These are phyloP conservation scores for Drosophila buzzatii DNA, from an alignment of 2,888 invertebrate species.

Conservation along the genomic window DNA sequence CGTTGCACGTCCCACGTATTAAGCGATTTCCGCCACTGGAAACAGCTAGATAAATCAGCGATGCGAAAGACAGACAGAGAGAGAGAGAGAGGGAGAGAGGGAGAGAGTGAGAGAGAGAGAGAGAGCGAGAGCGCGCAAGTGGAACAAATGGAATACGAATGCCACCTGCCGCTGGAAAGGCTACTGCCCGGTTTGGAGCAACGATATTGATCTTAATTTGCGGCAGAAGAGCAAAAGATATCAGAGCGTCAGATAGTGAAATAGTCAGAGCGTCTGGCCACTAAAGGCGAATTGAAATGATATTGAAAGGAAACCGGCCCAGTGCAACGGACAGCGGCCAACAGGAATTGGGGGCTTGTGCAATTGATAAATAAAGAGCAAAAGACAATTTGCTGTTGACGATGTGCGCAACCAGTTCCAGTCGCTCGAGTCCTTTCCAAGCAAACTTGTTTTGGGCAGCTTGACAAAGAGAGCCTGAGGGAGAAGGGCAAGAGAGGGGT, in stretches of 20 bases:
- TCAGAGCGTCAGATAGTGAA: constrained; percentile 17
- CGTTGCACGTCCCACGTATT: constrained; percentile 54
- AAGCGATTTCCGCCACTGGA: constrained; percentile 63
- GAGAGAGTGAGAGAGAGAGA: background rate
- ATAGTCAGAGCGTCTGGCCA: constrained; percentile 14
- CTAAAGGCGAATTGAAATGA: constrained; percentile 50
- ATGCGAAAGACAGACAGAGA: background rate
- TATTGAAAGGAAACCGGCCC: constrained; percentile 63
- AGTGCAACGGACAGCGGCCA: constrained; percentile 1
- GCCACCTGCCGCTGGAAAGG: constrained; percentile 65
- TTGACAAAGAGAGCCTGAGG: constrained; percentile 22
- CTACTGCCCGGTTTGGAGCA: constrained; percentile 48
- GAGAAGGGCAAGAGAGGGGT: constrained; percentile 14
- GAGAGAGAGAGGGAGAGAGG: background rate
- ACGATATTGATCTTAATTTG: constrained; percentile 76
- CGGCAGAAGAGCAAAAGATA: constrained; percentile 41
- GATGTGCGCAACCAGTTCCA: constrained; percentile 49
- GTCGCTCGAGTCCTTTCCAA: constrained; percentile 46
- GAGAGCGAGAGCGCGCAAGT: background rate
- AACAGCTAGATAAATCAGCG: constrained; percentile 67
- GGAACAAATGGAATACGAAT: constrained; percentile 41
- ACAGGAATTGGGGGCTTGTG: constrained; percentile 29
- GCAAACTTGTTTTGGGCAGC: constrained; percentile 66
- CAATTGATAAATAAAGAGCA: constrained; percentile 76
- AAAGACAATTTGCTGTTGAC: constrained; percentile 57